Evolutionary conservation across 2,797 vertebrate genomes (phyloP), one percentile per base, ranked within the genome.

Genomic region (Falco berigora): DNA sequence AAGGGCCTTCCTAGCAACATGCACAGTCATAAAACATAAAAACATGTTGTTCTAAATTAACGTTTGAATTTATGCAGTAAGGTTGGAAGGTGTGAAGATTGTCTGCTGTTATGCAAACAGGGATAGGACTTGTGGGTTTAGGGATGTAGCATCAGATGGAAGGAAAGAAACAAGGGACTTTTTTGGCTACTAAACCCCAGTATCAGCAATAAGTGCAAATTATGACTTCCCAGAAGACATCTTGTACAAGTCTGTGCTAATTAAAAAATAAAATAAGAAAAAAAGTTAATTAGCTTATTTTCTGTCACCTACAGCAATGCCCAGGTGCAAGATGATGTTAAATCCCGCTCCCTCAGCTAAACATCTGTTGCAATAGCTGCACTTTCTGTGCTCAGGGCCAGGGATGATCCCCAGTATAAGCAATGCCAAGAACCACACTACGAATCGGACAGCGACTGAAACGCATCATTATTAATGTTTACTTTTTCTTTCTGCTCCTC

Each of bases 1-100:
- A 99, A 99, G 17, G 99, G 99, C 81, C 99, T 98, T 97, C 99
- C 99, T 99, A 98, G 79, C 94, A 97, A 90, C 66, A 22, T 46
- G 93, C 86, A 81, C 30, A 53, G 63, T 27, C 94, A 91, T 58
- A 90, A 97, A 97, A 97, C 96, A 97, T 5, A 95, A 71, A 95
- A 96, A 96, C 77, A 77, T 19, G 91, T 87, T 93, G 95, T 94
- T 91, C 92, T 69, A 85, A 96, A 96, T 97, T 86, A 97, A 75
- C n/a, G 55, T 94, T 85, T 66, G 61, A 63, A 90, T 93, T 90
- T 91, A 90, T 77, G 73, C 88, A 84, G 94, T 17, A 72, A 80
- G 93, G 94, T 93, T 87, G 80, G 72, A 80, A 97, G 95, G 96
- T 97, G 96, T 90, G 95, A 97, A 96, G 86, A n/a, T 32, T 11